phyloP scores from a whole-genome alignment of 2,797 vertebrate genomes.

The Remorina albescens region DNA sequence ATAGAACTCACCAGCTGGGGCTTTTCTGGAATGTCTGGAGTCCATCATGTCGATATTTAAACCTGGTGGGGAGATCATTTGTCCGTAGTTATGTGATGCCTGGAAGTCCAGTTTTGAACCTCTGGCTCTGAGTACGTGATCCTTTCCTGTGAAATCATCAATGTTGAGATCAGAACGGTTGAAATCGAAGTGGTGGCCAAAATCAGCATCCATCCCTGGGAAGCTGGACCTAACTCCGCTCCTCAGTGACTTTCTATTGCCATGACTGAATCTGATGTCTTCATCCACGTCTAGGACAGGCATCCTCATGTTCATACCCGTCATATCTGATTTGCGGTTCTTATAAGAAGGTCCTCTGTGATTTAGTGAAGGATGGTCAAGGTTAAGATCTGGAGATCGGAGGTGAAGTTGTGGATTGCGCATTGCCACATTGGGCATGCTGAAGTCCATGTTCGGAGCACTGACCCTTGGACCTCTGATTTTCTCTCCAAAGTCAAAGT shows the following conservation, averaged over 20 bases:
- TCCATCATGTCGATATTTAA: slow-evolving; percentile 23
- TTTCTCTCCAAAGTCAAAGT: slow-evolving; percentile 63
- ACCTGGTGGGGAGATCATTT: slow-evolving; percentile 7
- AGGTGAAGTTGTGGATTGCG: slow-evolving; percentile 38
- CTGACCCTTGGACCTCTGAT: slow-evolving; percentile 41
- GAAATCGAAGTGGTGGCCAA: slow-evolving; percentile 40
- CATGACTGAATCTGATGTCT: slow-evolving; percentile 26
- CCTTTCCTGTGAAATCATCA: slow-evolving; percentile 76
- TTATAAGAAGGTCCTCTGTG: slow-evolving; percentile 41
- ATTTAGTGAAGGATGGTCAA: slow-evolving; percentile 51
- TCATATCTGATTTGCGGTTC: slow-evolving; percentile 44
- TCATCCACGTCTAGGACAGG: slow-evolving; percentile 67
- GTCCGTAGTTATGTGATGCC: slow-evolving; percentile 3
- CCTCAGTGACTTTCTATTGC: slow-evolving; percentile 23
- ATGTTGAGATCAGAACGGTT: slow-evolving; percentile 74
- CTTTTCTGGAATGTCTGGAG: slow-evolving; percentile 15
- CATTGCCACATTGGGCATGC: slow-evolving; percentile 34
- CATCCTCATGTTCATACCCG: slow-evolving; percentile 48
- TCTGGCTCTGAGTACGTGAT: slow-evolving; percentile 69
- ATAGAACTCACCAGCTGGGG: slow-evolving; percentile 9
- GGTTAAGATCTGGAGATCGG: slow-evolving; percentile 58
- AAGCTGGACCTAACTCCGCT: slow-evolving; percentile 42
- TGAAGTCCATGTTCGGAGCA: slow-evolving; percentile 46
- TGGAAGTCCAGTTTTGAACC: slow-evolving; percentile 46
- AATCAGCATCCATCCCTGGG: slow-evolving; percentile 32